Percentiles rank a stretch among this genome's conserved stretches.
Conservation (phyloP, 92 coral and sea anemone species). For the Epizoanthus fatuus region DNA sequence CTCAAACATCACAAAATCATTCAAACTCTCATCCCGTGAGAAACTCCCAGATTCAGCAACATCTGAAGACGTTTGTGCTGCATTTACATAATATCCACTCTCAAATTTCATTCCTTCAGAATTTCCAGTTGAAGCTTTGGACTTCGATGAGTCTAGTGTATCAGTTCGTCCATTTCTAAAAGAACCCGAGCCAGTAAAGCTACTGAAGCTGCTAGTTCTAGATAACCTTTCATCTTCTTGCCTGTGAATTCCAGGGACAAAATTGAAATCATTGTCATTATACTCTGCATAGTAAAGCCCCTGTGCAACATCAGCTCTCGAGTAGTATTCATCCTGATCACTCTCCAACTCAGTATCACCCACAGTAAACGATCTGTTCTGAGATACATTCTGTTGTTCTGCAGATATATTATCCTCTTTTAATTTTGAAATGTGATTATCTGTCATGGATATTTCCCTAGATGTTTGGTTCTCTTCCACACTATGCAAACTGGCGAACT, state of each 20-base stretch:
- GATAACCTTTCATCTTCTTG: constrained; percentile 63
- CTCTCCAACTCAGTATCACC: constrained; percentile 45
- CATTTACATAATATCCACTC: constrained; percentile 8
- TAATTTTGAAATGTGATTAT: neutral
- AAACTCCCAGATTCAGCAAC: constrained; percentile 45
- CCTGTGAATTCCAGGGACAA: constrained; percentile 97
- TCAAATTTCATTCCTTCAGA: constrained; percentile 64
- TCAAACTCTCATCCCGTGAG: constrained; percentile 79
- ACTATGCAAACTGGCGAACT: neutral
- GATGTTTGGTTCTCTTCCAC: neutral
- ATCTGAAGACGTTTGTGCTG: constrained; percentile 53
- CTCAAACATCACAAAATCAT: constrained; percentile 95
- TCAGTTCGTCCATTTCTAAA: constrained; percentile 63
- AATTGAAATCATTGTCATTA: constrained; percentile 90
- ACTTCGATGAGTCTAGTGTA: constrained; percentile 69
- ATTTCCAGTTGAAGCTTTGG: constrained; percentile 59
- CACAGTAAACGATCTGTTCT: constrained; percentile 6
- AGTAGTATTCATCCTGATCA: constrained; percentile 27
- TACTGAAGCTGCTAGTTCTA: constrained; percentile 74
- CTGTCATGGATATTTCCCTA: neutral
- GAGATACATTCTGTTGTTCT: neutral
- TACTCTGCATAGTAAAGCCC: constrained; percentile 45
- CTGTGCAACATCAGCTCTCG: constrained; percentile 22
- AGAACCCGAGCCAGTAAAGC: constrained; percentile 89
- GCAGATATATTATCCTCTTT: neutral